Conservation (phyloP, 2,113 vertebrate genomes). For the Andinoacara biseriatus region DNA sequence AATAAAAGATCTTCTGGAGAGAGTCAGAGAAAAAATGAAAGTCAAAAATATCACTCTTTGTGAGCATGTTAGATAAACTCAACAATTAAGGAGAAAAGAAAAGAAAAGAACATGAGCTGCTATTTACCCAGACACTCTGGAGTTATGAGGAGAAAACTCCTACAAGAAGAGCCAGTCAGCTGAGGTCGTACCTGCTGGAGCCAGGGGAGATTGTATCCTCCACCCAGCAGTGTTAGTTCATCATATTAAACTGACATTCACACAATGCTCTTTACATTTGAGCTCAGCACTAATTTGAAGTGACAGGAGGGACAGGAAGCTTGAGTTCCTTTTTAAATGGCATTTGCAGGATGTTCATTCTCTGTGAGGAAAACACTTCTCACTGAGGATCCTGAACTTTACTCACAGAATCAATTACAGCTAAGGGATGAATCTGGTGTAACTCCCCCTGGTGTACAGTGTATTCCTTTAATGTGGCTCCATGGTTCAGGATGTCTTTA, state of each 20-base stretch:
- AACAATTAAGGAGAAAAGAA: not conserved
- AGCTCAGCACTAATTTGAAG: conserved; percentile 23
- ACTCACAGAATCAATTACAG: not conserved
- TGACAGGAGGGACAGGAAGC: conserved; percentile 3
- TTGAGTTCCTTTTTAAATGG: not conserved
- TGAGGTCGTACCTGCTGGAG: not conserved
- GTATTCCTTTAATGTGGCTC: not conserved
- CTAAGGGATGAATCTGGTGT: not conserved
- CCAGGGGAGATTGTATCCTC: not conserved
- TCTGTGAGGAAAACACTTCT: not conserved
- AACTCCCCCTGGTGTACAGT: not conserved
- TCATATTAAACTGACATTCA: conserved; percentile 43
- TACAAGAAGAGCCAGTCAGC: conserved; percentile 18
- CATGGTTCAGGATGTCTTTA: not conserved
- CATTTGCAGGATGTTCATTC: not conserved
- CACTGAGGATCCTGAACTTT: not conserved
- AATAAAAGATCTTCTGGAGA: not conserved
- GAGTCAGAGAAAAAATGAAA: not conserved
- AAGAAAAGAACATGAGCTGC: not conserved
- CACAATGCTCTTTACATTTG: conserved; percentile 37
- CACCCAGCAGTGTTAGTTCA: conserved; percentile 38
- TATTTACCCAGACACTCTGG: conserved; percentile 32
- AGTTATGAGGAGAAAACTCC: conserved; percentile 7
- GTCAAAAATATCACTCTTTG: not conserved
- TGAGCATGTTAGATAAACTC: not conserved